Evolutionary conservation across 2,797 vertebrate species (phyloP).

Genomic region (Phalanger gymnotis): DNA sequence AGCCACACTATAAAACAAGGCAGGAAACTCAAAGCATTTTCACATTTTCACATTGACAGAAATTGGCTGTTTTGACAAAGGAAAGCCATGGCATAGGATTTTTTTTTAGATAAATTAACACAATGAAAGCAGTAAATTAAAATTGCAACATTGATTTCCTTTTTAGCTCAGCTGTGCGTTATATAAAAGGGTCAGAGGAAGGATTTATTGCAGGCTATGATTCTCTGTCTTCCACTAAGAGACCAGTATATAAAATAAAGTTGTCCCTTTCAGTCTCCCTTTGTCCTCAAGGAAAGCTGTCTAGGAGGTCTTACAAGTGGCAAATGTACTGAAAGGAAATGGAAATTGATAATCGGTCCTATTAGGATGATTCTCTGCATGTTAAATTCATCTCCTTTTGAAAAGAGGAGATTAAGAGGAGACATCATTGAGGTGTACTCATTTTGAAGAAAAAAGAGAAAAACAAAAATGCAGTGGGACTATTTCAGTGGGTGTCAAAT

Average conservation of each 20-base stretch:
- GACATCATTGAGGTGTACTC: constrained; percentile 76
- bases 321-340: constrained; percentile 76
- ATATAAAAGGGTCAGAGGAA: constrained; percentile 76
- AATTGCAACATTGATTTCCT: constrained; percentile 77
- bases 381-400: constrained; percentile 81
- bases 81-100: constrained; percentile 68
- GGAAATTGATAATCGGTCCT: constrained; percentile 81
- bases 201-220: constrained; percentile 79
- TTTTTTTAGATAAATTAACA: constrained; percentile 79
- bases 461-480: constrained; percentile 63
- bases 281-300: constrained; percentile 74
- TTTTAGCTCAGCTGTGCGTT: constrained; percentile 83
- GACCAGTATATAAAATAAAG: constrained; percentile 70
- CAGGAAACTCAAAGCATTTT: constrained; percentile 63
- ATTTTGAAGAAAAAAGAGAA: constrained; percentile 69
- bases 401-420: constrained; percentile 76
- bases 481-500: constrained; percentile 77
- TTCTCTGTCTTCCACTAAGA: constrained; percentile 76
- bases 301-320: constrained; percentile 72
- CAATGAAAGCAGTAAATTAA: constrained; percentile 80
- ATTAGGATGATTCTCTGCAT: constrained; percentile 75
- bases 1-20: constrained; percentile 27
- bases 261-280: constrained; percentile 77
- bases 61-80: constrained; percentile 77
- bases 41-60: constrained; percentile 68